phyloP scores from a whole-genome alignment of 2,888 invertebrate species.

The Poecilus cupreus region DNA sequence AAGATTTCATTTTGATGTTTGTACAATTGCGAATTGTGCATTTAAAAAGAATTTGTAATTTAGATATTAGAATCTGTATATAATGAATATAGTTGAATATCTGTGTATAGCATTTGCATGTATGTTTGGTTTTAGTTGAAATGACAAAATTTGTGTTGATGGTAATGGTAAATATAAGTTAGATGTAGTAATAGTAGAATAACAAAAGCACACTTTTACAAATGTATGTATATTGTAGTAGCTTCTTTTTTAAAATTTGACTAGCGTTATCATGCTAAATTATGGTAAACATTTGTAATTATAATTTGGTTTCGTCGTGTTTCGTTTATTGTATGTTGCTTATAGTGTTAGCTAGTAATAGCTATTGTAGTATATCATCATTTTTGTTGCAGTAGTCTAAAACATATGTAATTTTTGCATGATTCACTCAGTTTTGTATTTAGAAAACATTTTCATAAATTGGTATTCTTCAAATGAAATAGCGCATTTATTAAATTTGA shows the following conservation, averaged over 20 bases:
- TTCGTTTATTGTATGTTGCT: not conserved
- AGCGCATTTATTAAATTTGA: too few relatives aligned
- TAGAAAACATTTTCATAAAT: too few relatives aligned
- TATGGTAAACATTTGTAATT: not conserved
- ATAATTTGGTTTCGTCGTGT: not conserved
- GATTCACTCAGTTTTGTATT: too few relatives aligned
- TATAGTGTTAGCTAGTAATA: not conserved
- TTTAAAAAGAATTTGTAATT: not conserved
- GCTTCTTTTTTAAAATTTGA: not conserved
- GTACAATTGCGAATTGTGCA: not conserved
- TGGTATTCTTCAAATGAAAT: too few relatives aligned
- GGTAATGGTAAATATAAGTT: not conserved
- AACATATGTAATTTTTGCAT: too few relatives aligned
- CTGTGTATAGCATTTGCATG: slow-evolving; percentile 12
- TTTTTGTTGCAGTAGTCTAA: too few relatives aligned
- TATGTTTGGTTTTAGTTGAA: not conserved
- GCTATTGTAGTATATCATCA: not conserved
- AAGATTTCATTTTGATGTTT: too few relatives aligned
- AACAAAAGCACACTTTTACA: not conserved
- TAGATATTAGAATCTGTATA: not conserved
- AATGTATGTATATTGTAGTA: not conserved
- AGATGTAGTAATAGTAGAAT: not conserved
- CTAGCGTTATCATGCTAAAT: not conserved
- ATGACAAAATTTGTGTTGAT: not conserved
- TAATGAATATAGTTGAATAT: not conserved